phyloP scores from a whole-genome alignment of 2,888 invertebrate genomes.

The Geotrupes spiniger region DNA sequence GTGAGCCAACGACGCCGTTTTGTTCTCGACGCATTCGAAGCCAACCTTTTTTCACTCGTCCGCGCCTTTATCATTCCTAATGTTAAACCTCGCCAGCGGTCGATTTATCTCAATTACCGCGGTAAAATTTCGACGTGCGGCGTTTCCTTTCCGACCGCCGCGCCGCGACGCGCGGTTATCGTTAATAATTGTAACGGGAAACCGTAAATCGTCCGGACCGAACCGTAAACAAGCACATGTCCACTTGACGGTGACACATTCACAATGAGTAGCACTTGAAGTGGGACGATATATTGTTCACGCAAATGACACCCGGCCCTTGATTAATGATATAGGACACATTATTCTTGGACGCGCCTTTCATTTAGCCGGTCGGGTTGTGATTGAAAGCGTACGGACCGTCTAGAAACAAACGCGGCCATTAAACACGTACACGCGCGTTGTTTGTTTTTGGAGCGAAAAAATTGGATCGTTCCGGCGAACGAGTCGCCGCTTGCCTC shows the following conservation, averaged over 20 bases:
- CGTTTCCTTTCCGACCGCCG: no score
- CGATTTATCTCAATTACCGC: no score
- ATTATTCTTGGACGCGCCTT: conserved; percentile 30
- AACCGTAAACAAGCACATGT: conserved; percentile 23
- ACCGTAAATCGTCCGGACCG: conserved; percentile 20
- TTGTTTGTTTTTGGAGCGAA: conserved; percentile 24
- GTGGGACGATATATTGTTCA: conserved; percentile 33
- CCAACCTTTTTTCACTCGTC: no score
- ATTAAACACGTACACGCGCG: conserved; percentile 25
- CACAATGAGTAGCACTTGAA: conserved; percentile 34
- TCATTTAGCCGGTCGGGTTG: conserved; percentile 26
- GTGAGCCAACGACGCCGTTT: no score
- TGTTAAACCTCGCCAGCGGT: no score
- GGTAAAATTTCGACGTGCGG: no score
- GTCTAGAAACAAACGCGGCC: conserved; percentile 23
- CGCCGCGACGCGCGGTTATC: conserved; percentile 16
- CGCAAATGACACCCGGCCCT: conserved; percentile 32
- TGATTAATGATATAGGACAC: conserved; percentile 34
- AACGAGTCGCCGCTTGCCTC: background rate
- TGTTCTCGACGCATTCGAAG: no score
- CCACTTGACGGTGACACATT: conserved; percentile 31
- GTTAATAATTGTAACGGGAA: conserved; percentile 19
- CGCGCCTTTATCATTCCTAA: no score
- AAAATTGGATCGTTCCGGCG: background rate
- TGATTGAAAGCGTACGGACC: conserved; percentile 26